Percentiles rank a stretch among this genome's conserved stretches.
phyloP scores from a whole-genome alignment of 2,113 vertebrate genomes.

The Garra rufa region DNA sequence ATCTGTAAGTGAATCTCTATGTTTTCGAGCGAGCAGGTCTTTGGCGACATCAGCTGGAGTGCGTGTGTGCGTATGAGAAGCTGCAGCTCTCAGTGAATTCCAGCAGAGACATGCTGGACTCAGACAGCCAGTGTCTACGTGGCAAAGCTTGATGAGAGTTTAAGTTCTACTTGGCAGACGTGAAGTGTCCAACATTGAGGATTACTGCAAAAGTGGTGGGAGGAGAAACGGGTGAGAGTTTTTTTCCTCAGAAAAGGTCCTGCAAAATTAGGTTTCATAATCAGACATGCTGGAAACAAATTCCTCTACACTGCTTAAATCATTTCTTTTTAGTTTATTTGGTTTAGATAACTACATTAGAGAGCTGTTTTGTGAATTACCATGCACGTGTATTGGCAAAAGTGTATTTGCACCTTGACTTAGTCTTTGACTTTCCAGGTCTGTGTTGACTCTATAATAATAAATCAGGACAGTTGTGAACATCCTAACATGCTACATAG shows the following conservation, averaged over 20 bases:
- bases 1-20: constrained; percentile 20
- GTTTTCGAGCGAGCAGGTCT: background rate
- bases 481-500: background rate
- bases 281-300: constrained; percentile 15
- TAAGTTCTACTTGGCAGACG: constrained; percentile 57
- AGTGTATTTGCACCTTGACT: background rate
- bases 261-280: constrained; percentile 30
- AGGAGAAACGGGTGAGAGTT: background rate
- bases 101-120: constrained; percentile 56
- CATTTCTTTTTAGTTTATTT: background rate
- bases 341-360: background rate
- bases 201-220: constrained; percentile 31
- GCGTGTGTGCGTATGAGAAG: constrained; percentile 26
- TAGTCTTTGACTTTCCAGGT: background rate
- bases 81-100: constrained; percentile 49
- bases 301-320: background rate
- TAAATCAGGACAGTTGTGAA: background rate
- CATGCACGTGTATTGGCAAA: background rate
- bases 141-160: constrained; percentile 60
- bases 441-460: background rate
- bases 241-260: background rate
- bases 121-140: constrained; percentile 59
- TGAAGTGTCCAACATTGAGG: constrained; percentile 34
- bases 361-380: background rate
- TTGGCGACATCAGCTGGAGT: constrained; percentile 28